Evolutionary conservation across 2,888 invertebrate species (phyloP), one percentile per base, ranked within the genome.

Genomic region (Oscheius sp.): DNA sequence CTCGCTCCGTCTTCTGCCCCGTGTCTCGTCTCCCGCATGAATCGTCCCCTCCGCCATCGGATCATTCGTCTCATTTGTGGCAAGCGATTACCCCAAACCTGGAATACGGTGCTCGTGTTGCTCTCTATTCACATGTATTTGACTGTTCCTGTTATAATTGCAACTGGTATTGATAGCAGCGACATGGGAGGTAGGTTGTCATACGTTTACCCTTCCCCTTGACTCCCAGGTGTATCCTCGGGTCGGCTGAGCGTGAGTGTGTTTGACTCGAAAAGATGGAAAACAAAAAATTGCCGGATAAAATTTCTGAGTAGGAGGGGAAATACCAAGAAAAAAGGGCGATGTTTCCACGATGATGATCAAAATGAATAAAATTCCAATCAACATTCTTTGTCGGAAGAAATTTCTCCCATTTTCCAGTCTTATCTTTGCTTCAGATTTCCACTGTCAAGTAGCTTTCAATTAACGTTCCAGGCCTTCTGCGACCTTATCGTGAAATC

Each of bases 91-190:
- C 83, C 83, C 1, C 83, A 83, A 55, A 83, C 83, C 0, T 83
- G 83, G 83, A 82, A 83, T 59, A 83, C 83, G 9, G 83, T 83
- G 2, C 79, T 83, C 18, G 81, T 80, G 0, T 72, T 83, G 1
- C 74, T 83, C 29, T 83, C 83, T 0, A 79, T 83, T 43, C 82
- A 83, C 66, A 83, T 82, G 82, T 83, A 80, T 18, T 58, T 81
- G 18, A 83, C 83, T 12, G 83, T 83, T 12, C 83, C 83, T 0
- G 78, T 83, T 12, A 82, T 83, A 13, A 55, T 79, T 18, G 80
- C 80, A 0, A 79, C 81, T 21, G 83, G 81, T 13, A 83, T 81
- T 5, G 77, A 79, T 68, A 78, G 77, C 69, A 78, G 79, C n/a
- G 76, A 78, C 69, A 61, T 78, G 61, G 77, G 64, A 69, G 80